Conservation (phyloP, 2,888 invertebrate genomes). For the Drosophila testacea region DNA sequence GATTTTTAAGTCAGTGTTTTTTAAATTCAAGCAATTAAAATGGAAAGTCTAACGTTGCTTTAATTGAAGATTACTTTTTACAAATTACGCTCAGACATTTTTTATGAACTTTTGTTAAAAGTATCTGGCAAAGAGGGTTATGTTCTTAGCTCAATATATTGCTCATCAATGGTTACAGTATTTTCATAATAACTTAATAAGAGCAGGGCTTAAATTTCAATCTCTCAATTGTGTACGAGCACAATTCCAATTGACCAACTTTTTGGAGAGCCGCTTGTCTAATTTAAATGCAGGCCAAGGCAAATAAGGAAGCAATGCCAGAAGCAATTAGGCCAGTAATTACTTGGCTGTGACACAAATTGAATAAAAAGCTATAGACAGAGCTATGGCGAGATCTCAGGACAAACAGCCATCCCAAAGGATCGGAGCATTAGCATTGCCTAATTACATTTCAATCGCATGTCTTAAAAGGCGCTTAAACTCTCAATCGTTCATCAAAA, state of each 20-base stretch:
- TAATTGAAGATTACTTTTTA: background rate
- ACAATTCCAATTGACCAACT: constrained; percentile 40
- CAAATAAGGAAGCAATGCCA: constrained; percentile 29
- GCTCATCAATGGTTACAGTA: constrained; percentile 8
- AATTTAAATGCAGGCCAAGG: constrained; percentile 25
- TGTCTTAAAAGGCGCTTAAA: constrained; percentile 72
- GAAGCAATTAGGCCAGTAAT: constrained; percentile 57
- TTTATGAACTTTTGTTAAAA: background rate
- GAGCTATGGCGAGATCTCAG: constrained; percentile 20
- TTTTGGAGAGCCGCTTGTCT: constrained; percentile 4
- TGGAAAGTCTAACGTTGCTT: background rate
- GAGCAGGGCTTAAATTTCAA: constrained; percentile 46
- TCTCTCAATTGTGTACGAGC: constrained; percentile 33
- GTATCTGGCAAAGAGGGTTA: too few species aligned
- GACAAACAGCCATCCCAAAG: constrained; percentile 13
- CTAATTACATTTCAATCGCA: constrained; percentile 81
- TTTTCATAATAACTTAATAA: constrained; percentile 38
- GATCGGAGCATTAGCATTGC: constrained; percentile 69
- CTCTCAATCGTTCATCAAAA: constrained; percentile 60
- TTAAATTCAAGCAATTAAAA: background rate
- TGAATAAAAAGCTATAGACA: constrained; percentile 39
- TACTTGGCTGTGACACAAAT: constrained; percentile 48
- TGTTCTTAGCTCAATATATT: constrained; percentile 15
- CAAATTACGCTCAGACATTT: background rate
- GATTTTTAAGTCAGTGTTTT: too few species aligned